Base-by-base conservation (phyloP, 1,140 invertebrate species). In the Neodiprion virginianus region DNA sequence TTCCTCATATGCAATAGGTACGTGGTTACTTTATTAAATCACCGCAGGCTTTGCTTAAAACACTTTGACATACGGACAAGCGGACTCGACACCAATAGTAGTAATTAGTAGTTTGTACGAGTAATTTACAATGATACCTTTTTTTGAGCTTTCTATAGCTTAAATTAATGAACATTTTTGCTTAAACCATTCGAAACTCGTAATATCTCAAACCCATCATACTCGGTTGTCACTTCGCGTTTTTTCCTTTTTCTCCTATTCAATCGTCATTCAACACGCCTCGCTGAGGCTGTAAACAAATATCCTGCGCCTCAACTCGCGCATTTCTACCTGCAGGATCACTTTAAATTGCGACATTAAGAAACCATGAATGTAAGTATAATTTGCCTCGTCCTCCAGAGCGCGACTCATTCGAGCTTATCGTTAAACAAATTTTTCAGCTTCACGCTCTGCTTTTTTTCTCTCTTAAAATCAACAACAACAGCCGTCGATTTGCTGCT, bases 21-120 rank as follows among this genome's bases (percentile, higher is more conserved):
- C 11, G 53, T 61, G 53, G 7, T 61, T 17, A 61, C 28, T 5
- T 8, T 61, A 61, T 61, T 61, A 49, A 74, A 74, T 78, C 69
- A 76, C 76, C 78, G 80, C 76, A 72, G 76, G 80, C 80, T 76
- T 80, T 74, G 28, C 76, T 78, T 82, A 76, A 81, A 77, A 72
- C 79, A 79, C 72, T 82, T 81, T 76, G 80, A 79, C 75, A 80
- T 81, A 80, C 79, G 77, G 80, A 82, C 75, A 80, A 82, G 81
- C 79, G 77, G 80, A 82, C 75, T 82, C 76, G 80, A 80, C 79
- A 81, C 77, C 78, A 73, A 79, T 78, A 79, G 71, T 78, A 75
- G 71, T 78, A 75, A 40, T 40, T 40, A 81, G 72, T 83, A 80
- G 79, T 81, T 84, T 81, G 79, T 83, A 82, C 76, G 79, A 80